These are phyloP conservation scores for Geococcyx californianus DNA, from an alignment of 2,113 vertebrate species.

Conservation along the genomic window DNA sequence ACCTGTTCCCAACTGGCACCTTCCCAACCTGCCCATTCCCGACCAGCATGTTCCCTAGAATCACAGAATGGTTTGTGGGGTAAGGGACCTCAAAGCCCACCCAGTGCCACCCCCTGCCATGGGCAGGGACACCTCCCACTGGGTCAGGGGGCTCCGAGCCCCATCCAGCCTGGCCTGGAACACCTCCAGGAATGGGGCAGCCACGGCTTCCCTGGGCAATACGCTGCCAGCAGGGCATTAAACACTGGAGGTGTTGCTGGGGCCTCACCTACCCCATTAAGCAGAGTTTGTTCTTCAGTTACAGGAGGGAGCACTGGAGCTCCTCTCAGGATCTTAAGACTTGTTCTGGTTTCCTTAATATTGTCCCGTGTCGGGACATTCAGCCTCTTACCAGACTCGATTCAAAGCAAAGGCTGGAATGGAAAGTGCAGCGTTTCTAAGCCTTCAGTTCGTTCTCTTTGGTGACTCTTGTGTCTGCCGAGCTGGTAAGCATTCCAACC, in stretches of 20 bases:
- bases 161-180: too few relatives aligned
- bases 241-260: background rate
- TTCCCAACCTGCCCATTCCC: too few relatives aligned
- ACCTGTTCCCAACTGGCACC: too few relatives aligned
- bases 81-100: too few relatives aligned
- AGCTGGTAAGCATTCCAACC: background rate
- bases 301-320: background rate
- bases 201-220: background rate
- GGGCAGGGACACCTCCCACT: too few relatives aligned
- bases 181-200: too few relatives aligned
- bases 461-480: accelerated
- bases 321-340: background rate
- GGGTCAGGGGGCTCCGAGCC: too few relatives aligned
- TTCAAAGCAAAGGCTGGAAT: background rate
- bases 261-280: background rate
- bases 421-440: background rate
- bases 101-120: too few relatives aligned
- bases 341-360: background rate
- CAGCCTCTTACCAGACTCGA: background rate
- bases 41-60: too few relatives aligned
- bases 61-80: too few relatives aligned
- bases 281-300: background rate
- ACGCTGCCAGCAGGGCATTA: accelerated
- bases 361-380: too few relatives aligned
- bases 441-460: background rate